Evolutionary conservation across 1,140 invertebrate genomes (phyloP).

Genomic region (Drosophila novamexicana): DNA sequence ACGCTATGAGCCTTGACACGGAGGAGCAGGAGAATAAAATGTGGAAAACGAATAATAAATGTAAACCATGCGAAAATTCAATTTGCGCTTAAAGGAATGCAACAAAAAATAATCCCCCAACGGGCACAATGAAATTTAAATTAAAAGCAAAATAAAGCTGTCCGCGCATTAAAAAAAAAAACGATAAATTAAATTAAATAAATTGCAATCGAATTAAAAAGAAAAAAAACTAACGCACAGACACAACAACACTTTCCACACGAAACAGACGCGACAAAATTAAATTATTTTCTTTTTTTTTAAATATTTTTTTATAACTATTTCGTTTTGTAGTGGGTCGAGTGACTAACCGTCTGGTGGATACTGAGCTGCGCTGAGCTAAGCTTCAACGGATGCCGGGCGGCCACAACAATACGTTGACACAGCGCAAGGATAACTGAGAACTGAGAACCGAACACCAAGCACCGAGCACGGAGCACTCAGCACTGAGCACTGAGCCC

Average conservation of each 20-base stretch:
- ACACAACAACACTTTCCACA: constrained; percentile 9
- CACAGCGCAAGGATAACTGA: constrained; percentile 79
- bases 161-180: constrained; percentile 23
- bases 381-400: constrained; percentile 32
- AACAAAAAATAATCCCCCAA: constrained; percentile 2
- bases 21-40: constrained; percentile 3
- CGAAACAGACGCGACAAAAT: constrained; percentile 19
- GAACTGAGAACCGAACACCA: constrained; percentile 5
- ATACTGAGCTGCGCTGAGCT: constrained; percentile 9
- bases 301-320: constrained; percentile 23
- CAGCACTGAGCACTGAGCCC: constrained; percentile 8
- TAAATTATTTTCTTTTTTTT: neutral
- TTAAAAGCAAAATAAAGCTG: constrained; percentile 64
- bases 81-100: constrained; percentile 56
- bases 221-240: neutral
- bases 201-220: constrained; percentile 31
- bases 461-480: constrained; percentile 11
- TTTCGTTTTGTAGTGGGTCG: constrained; percentile 21
- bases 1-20: constrained; percentile 39
- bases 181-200: constrained; percentile 38
- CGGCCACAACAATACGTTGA: constrained; percentile 75
- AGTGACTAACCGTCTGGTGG: constrained; percentile 63
- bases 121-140: constrained; percentile 46
- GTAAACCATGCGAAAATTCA: constrained; percentile 63
- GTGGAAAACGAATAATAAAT: neutral